Evolutionary conservation across 2,797 vertebrate species (phyloP).

Genomic region (Acestrorhynchus altus): DNA sequence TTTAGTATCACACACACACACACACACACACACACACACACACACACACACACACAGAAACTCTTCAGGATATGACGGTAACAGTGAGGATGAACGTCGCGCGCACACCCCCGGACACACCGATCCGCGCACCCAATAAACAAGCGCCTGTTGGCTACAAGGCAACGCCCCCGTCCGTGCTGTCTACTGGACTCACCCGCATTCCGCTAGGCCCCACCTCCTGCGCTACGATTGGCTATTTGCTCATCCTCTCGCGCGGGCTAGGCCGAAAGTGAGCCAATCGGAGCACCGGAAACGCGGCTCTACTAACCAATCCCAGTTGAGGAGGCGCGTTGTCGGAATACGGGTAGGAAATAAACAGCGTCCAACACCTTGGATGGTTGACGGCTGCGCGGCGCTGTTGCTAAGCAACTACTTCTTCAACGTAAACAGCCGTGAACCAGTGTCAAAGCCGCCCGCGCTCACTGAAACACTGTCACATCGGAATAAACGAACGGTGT

Average conservation of each 20-base stretch:
- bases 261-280: neutral
- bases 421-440: too few species aligned
- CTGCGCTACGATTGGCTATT: neutral
- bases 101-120: slow-evolving; percentile 72
- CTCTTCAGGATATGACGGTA: slow-evolving; percentile 65
- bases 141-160: neutral
- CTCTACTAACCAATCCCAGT: neutral
- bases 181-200: neutral
- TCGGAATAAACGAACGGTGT: too few species aligned
- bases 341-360: neutral
- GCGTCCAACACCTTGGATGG: neutral
- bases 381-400: neutral
- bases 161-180: neutral
- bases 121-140: slow-evolving; percentile 69
- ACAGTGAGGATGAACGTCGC: slow-evolving; percentile 6
- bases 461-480: too few species aligned
- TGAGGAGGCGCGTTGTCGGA: neutral
- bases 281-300: neutral
- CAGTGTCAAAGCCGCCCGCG: too few species aligned
- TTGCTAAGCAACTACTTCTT: neutral
- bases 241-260: too few species aligned
- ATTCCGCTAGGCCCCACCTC: neutral
- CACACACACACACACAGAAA: too few species aligned
- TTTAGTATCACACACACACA: too few species aligned
- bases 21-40: too few species aligned